A percentile compares a stretch with the other conserved stretches of the same genome.
Evolutionary conservation across 2,888 invertebrate genomes (phyloP).

Genomic region (Ethmia dodecea): DNA sequence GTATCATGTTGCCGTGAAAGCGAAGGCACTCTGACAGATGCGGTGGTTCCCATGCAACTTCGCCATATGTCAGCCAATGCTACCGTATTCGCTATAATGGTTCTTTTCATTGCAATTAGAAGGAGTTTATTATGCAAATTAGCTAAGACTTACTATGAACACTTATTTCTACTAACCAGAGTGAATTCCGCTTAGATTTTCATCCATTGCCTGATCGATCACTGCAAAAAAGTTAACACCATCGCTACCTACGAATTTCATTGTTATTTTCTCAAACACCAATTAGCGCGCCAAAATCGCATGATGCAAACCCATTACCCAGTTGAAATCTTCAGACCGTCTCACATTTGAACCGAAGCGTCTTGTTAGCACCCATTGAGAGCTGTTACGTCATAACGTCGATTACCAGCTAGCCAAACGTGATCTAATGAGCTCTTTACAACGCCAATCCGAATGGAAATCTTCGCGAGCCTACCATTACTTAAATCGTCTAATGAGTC

Average conservation of each 20-base stretch:
- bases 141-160: not conserved
- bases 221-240: not conserved
- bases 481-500: slow-evolving; percentile 48
- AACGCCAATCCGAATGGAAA: slow-evolving; percentile 44
- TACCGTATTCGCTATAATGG: slow-evolving; percentile 33
- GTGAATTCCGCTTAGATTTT: not conserved
- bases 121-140: slow-evolving; percentile 42
- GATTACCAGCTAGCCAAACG: slow-evolving; percentile 38
- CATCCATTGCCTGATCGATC: not conserved
- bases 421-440: slow-evolving; percentile 53
- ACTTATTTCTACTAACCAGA: no score
- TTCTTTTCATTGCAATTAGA: slow-evolving; percentile 38
- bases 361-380: slow-evolving; percentile 62
- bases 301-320: slow-evolving; percentile 41
- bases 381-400: slow-evolving; percentile 50
- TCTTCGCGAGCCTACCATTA: slow-evolving; percentile 25
- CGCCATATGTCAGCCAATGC: slow-evolving; percentile 32
- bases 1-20: slow-evolving; percentile 21
- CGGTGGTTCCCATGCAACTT: slow-evolving; percentile 34
- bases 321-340: slow-evolving; percentile 50
- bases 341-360: slow-evolving; percentile 19
- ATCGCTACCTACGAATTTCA: slow-evolving; percentile 7
- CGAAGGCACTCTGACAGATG: slow-evolving; percentile 27
- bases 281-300: slow-evolving; percentile 37
- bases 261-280: slow-evolving; percentile 21